Percentiles rank a stretch among this genome's conserved stretches.
Conservation (phyloP, 2,888 invertebrate genomes). For the Epinotia bilunana region DNA sequence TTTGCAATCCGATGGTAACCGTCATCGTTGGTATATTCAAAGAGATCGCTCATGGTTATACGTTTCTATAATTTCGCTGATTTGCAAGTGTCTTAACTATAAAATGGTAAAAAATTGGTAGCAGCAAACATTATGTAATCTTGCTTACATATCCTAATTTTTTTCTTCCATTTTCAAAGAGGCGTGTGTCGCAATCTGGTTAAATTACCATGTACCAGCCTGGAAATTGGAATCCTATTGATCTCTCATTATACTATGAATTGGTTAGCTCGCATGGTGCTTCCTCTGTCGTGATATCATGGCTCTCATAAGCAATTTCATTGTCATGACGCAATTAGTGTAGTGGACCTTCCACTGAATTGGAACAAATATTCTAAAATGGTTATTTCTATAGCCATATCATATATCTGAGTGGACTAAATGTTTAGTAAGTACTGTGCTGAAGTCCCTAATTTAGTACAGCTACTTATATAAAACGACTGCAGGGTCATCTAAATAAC, state of each 20-base stretch:
- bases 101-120: too few relatives aligned
- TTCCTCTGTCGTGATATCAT: slow-evolving; percentile 73
- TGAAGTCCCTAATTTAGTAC: background rate
- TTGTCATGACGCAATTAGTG: slow-evolving; percentile 82
- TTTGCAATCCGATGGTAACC: background rate
- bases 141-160: background rate
- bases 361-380: slow-evolving; percentile 1
- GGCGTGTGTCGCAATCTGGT: background rate
- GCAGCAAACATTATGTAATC: background rate
- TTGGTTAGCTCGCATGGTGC: slow-evolving; percentile 75
- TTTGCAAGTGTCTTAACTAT: too few relatives aligned
- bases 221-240: background rate
- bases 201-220: background rate
- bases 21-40: background rate
- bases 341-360: slow-evolving; percentile 69
- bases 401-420: slow-evolving; percentile 18
- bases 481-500: background rate
- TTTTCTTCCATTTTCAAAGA: background rate
- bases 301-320: slow-evolving; percentile 82
- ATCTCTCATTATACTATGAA: slow-evolving; percentile 29
- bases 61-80: too few relatives aligned
- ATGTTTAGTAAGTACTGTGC: background rate
- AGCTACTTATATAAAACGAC: background rate
- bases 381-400: background rate
- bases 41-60: background rate